phyloP scores from a whole-genome alignment of 2,113 vertebrate genomes.

The Microcebus murinus region DNA sequence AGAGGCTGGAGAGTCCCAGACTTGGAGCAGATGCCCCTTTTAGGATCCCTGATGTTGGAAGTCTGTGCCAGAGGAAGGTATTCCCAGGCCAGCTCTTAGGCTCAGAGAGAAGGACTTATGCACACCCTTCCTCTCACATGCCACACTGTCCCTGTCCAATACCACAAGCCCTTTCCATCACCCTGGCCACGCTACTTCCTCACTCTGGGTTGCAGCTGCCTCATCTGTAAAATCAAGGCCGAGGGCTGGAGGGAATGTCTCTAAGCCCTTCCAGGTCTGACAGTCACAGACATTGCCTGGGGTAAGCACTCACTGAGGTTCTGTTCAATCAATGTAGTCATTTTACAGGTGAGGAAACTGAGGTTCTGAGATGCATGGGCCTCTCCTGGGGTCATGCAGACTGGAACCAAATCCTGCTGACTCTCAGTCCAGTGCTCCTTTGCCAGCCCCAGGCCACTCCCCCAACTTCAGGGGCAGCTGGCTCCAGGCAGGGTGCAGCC shows the following conservation, averaged over 20 bases:
- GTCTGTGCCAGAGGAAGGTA: not conserved
- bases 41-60: not conserved
- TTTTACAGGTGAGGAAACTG: not conserved
- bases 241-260: not conserved
- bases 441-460: not conserved
- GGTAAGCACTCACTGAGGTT: not conserved
- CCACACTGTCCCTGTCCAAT: not conserved
- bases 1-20: not conserved
- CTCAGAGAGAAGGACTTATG: not conserved
- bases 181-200: not conserved
- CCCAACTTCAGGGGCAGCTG: not conserved
- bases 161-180: not conserved
- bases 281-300: not conserved
- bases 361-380: not conserved
- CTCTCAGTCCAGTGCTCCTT: not conserved
- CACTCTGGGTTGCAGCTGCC: not conserved
- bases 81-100: not conserved
- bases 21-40: not conserved
- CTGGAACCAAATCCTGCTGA: not conserved
- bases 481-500: not conserved
- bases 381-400: not conserved
- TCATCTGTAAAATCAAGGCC: not conserved
- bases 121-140: not conserved
- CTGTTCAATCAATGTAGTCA: not conserved
- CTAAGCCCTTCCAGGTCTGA: not conserved